These are phyloP conservation scores for Phyllostomus discolor DNA, from an alignment of 2,113 vertebrate genomes.

Conservation along the genomic window DNA sequence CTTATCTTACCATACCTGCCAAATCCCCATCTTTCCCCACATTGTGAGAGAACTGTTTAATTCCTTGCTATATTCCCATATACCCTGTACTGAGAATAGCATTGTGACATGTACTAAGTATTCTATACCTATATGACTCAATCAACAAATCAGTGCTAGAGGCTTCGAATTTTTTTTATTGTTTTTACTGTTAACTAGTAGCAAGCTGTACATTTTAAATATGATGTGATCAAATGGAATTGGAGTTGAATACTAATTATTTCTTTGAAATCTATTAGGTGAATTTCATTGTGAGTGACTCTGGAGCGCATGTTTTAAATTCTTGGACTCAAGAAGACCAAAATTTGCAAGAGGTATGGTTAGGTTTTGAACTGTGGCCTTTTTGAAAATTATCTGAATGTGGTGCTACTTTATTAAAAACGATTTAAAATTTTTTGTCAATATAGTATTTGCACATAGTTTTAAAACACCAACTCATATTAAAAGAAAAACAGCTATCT, in stretches of 20 bases:
- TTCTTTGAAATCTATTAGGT: conserved; percentile 81
- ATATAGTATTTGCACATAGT: neutral
- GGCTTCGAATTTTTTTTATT: neutral
- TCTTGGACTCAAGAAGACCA: conserved; percentile 96
- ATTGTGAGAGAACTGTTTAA: neutral
- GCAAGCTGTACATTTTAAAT: neutral
- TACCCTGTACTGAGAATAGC: neutral
- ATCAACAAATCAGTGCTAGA: neutral
- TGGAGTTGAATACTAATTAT: conserved; percentile 39
- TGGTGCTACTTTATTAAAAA: neutral
- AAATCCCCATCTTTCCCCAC: neutral
- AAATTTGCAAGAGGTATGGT: conserved; percentile 93
- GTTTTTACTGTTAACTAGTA: neutral
- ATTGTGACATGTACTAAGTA: neutral
- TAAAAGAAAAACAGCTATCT: neutral
- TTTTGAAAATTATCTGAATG: conserved; percentile 42
- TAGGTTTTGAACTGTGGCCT: neutral
- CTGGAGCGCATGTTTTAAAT: conserved; percentile 95
- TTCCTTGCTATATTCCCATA: neutral
- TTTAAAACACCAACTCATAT: neutral
- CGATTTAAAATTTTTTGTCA: neutral
- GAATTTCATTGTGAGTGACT: conserved; percentile 98
- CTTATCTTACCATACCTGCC: neutral
- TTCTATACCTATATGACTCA: neutral
- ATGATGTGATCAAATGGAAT: neutral